Base-by-base conservation (phyloP, 2,113 vertebrate genomes). In the Ameiurus melas region DNA sequence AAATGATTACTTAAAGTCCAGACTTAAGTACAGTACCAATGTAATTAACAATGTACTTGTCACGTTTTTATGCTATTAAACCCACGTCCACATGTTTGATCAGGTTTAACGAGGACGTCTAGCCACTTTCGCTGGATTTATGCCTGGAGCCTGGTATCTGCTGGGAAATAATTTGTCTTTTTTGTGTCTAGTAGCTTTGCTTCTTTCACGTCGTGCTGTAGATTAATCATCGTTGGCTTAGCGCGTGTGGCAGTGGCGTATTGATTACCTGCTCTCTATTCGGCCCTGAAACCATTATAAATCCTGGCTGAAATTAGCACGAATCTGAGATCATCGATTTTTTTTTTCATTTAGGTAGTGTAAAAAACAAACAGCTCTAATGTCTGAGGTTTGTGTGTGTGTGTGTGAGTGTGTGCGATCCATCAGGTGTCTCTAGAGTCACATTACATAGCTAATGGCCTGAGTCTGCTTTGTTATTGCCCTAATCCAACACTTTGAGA, bases 291-390 rank as follows among this genome's bases (percentile, higher is more conserved):
- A 85, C 87, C 87, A 58, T 80, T 85, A 88, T 85, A 88, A 88
- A 88, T 85, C 87, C 96, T 94, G 96, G 96, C 96, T 96, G 96
- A 97, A 97, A 98, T 98, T 96, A 97, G 95, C 94, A 94, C 95
- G 95, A 95, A 95, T 95, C 83, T 53, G 75, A 62, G 60, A n/a
- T 79, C 68, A 88, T 88, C 62, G 87, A 88, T 88, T 88, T 86
- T 78, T 71, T 60, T 64, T 88, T 88, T 88, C 83, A 88, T 84
- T 80, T 85, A 88, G 83, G 83, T 77, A 85, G 87, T 88, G 83
- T 88, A 91, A 91, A 91, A 87, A 89, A 89, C 88, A 89, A 91
- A 89, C 86, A 89, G 82, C 60, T 85, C 84, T 86, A 91, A 91
- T 88, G 88, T 87, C 79, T 58, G n/a, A 27, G 66, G 66, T 53